Evolutionary conservation across 92 coral and sea anemone genomes (phyloP).

Genomic region (Paragorgia papillata): DNA sequence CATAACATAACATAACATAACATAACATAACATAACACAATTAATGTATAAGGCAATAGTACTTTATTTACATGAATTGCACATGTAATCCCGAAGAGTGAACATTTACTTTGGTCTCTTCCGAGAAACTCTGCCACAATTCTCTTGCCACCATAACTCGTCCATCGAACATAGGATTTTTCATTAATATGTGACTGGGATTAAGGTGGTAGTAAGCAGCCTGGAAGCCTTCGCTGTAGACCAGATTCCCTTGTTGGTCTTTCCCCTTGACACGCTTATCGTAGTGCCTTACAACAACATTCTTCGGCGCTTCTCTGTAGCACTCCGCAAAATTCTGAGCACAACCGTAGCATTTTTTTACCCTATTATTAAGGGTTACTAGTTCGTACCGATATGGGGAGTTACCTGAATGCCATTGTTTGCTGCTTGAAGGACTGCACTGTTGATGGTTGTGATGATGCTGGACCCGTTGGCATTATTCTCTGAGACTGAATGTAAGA

Average conservation of each 20-base stretch:
- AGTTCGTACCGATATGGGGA: slow-evolving; percentile 12
- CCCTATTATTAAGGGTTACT: background rate
- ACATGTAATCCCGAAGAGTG: slow-evolving; percentile 4
- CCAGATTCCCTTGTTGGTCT: slow-evolving; percentile 23
- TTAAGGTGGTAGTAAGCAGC: slow-evolving; percentile 35
- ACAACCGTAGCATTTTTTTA: slow-evolving; percentile 24
- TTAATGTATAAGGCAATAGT: too few relatives aligned
- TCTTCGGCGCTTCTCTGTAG: slow-evolving; percentile 26
- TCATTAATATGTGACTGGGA: slow-evolving; percentile 11
- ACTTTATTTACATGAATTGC: slow-evolving; percentile 4
- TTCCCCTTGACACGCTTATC: slow-evolving; percentile 24
- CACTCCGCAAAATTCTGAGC: slow-evolving; percentile 22
- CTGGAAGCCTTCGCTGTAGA: slow-evolving; percentile 11
- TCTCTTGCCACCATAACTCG: slow-evolving; percentile 16
- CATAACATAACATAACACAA: background rate
- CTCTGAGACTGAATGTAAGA: too few relatives aligned
- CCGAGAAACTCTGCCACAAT: slow-evolving; percentile 22
- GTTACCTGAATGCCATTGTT: background rate
- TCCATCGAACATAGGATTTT: slow-evolving; percentile 12
- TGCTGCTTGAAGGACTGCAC: background rate
- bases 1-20: background rate
- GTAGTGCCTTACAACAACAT: slow-evolving; percentile 29
- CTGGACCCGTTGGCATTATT: too few relatives aligned
- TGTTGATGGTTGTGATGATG: too few relatives aligned
- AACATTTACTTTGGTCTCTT: background rate